Evolutionary conservation across 2,113 vertebrate species (phyloP).

Genomic region (Brachyhypopomus occidentalis): DNA sequence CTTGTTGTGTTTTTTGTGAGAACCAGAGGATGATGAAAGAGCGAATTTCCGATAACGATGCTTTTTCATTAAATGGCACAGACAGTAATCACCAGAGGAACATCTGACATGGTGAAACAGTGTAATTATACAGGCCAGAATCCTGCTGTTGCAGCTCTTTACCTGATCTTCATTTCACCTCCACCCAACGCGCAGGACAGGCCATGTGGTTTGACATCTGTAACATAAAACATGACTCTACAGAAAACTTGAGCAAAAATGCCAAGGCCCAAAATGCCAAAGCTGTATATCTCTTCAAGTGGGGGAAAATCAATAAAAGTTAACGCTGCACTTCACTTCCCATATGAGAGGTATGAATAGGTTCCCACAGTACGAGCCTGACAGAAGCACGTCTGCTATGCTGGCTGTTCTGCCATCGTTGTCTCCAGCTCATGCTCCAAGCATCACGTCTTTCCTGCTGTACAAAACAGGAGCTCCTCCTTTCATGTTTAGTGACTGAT

Average conservation of each 20-base stretch:
- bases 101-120: constrained; percentile 43
- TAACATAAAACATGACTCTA: not conserved
- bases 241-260: not conserved
- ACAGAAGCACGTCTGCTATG: not conserved
- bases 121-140: constrained; percentile 46
- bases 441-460: not conserved
- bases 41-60: no score
- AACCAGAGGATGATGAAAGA: constrained; percentile 7
- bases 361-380: not conserved
- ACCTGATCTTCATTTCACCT: not conserved
- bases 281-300: not conserved
- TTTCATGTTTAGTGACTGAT: constrained; percentile 16
- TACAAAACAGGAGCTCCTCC: not conserved
- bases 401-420: not conserved
- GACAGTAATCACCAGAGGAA: constrained; percentile 44
- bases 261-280: not conserved
- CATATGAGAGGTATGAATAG: not conserved
- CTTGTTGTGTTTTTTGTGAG: constrained; percentile 3
- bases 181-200: not conserved
- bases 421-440: not conserved
- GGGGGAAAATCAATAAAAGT: not conserved
- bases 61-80: no score
- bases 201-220: not conserved
- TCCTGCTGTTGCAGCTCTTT: not conserved
- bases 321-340: not conserved